Base-by-base conservation (phyloP, 2,797 vertebrate genomes). In the Cynodonichthys magdalenae region DNA sequence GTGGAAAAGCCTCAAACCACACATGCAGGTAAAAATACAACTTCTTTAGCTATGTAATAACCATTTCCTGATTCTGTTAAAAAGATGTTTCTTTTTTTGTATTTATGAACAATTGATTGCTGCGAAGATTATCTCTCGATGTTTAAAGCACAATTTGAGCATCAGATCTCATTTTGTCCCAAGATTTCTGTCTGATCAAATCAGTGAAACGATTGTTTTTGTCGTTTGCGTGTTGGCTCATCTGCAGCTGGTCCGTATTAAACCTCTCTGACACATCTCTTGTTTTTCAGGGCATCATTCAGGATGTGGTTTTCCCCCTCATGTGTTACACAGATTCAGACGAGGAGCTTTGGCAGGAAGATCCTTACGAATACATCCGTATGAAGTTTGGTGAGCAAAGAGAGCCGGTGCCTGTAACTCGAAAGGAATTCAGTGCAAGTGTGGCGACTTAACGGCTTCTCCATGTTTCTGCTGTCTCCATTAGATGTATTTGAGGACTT, bases 271-370 rank as follows among this genome's bases (percentile, higher is more conserved):
- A 10, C 10, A 39, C 19, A 63, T 24, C 27, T 66, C 42, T 39
- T 71, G 71, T 28, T 64, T 87, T 84, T 82, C 88, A 99, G 98
- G 96, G 96, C 55, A 98, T 99, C 90, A 97, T 99, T 91, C 97
- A 99, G 92, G 97, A 99, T 82, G 97, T 99, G 91, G 97, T 99
- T 87, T 99, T 99, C 90, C 98, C 98, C n/a, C 92, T 99, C 91
- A 99, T 99, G 98, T 99, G 98, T 90, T 99, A 99, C 91, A 99
- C 98, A 84, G 98, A 99, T 92, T 96, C 96, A 39, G 98, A 99
- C 81, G 96, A 99, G 74, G 97, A 98, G 71, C 93, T 99, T 56
- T 99, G 98, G 98, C 96, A 98, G 81, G 97, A 99, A 89, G 98
- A 99, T 83, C 97, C 98, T 0, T 99, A 99, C 3, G 98, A 99